Base-by-base conservation (phyloP, 2,888 invertebrate species). In the Aporophyla nigra region DNA sequence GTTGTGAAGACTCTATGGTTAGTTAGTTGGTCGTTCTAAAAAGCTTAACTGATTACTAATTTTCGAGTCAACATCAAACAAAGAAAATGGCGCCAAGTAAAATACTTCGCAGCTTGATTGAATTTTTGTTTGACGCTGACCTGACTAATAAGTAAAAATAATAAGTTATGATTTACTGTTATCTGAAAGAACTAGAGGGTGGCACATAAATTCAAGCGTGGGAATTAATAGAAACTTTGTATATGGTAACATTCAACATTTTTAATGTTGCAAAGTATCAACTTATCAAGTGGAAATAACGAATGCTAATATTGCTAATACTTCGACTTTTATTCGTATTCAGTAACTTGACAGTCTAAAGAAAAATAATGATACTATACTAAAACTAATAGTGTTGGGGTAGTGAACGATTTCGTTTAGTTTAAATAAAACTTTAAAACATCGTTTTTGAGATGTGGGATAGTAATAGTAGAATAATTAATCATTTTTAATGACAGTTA, bases 1-100 rank as follows among this genome's bases (percentile, higher is more conserved):
- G 43, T 77, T 74, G 74, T 21, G 33, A 69, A 46, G 19, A 68
- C 80, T 87, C 88, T 86, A 82, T 88, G 87, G 81, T 76, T 51
- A 33, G 58, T 46, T 33, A 10, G 67, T 46, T n/a, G 16, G 19
- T 43, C 6, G n/a, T 46, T 27, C 12, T 10, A 4, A n/a, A 56
- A 40, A 66, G 5, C 14, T 21, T 27, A 24, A 6, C 1, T 19
- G 24, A 14, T 5, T 66, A 43, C 12, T 2, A 27, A 21, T 66
- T 16, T 66, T 51, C n/a, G 51, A 51, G 21, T 51, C 10, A 1
- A 6, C 6, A 6, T 10, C 0, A 33, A 67, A 54, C 10, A 54
- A 67, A 67, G 0, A 53, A 19, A 66, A 67, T 51, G 16, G 33
- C 16, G 3, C 33, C 10, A 53, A n/a, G 16, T 53, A n/a, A 53